Evolutionary conservation across 1,140 invertebrate genomes (phyloP).

Genomic region (Papilio machaon): DNA sequence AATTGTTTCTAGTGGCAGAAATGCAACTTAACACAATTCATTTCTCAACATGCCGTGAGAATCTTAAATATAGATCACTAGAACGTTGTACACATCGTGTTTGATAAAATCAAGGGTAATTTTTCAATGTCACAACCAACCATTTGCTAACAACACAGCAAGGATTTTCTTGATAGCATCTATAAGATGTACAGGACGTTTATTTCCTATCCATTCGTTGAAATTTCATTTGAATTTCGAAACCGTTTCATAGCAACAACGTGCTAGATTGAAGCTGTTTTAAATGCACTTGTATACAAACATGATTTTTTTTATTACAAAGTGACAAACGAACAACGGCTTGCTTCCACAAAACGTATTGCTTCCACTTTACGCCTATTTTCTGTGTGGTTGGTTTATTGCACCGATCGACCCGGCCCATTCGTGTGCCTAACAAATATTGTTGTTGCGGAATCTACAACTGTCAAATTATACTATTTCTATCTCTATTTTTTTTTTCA

Average conservation of each 20-base stretch:
- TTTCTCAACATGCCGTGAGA: not conserved
- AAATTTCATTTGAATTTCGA: not conserved
- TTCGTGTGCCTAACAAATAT: too few species aligned
- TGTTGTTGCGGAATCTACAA: too few species aligned
- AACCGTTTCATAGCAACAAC: too few species aligned
- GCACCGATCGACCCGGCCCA: too few species aligned
- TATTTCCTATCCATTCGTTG: not conserved
- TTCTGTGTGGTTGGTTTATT: too few species aligned
- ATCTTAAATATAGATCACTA: not conserved
- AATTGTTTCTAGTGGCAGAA: not conserved
- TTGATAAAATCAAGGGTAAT: constrained; percentile 24
- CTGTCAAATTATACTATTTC: not conserved
- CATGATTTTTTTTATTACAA: too few species aligned
- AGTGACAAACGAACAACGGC: too few species aligned
- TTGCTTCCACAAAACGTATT: too few species aligned
- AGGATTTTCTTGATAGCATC: not conserved
- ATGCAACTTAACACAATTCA: not conserved
- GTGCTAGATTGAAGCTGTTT: too few species aligned
- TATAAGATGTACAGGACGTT: not conserved
- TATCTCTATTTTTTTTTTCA: not conserved
- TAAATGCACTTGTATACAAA: too few species aligned
- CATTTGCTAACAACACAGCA: not conserved
- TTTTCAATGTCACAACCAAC: not conserved
- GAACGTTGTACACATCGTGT: not conserved
- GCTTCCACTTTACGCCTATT: too few species aligned